Evolutionary conservation across 2,797 vertebrate genomes (phyloP), one percentile per base, ranked within the genome.

Genomic region (Parambassis ranga): DNA sequence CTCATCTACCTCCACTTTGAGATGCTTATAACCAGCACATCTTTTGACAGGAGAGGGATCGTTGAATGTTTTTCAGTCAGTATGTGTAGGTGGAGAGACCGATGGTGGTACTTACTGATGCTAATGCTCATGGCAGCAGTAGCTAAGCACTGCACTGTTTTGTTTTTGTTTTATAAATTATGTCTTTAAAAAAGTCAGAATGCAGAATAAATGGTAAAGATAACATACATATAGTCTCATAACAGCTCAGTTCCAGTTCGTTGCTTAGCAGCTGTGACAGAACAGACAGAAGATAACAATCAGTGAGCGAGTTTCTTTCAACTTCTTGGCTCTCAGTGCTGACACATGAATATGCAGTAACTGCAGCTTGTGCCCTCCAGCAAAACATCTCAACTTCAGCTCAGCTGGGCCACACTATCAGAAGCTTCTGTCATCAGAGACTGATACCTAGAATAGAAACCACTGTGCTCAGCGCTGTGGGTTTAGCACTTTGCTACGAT

Each of bases 381-480:
- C 66, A 59, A 49, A 77, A 70, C 46, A 64, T 49, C 49, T 26
- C 33, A 23, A 14, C 56, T 19, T 49, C 13, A 72, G 42, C 48
- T 71, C 23, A 59, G 49, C 42, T 1, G 2, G 30, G 49, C 39
- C 6, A 6, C 18, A 9, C 28, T n/a, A 60, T 69, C 41, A 72
- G 32, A 81, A 23, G 38, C 27, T 31, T 33, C 60, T 27, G 38
- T 53, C 59, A 65, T 44, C 38, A 20, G 24, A 77, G 50, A 53
- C 48, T 31, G 48, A 37, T 4, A 26, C 47, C 46, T 35, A 7
- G 16, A 64, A 47, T 16, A 65, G 38, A 70, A 70, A 56, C 23
- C 11, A 2, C 27, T 28, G 22, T 1, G 43, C 65, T 71, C 51
- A 68, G 69, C 15, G 0, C 2, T 22, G 13, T 11, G 31, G 15